Base-by-base conservation (phyloP, 1,140 invertebrate genomes). In the Cyrtorhinus lividipennis region DNA sequence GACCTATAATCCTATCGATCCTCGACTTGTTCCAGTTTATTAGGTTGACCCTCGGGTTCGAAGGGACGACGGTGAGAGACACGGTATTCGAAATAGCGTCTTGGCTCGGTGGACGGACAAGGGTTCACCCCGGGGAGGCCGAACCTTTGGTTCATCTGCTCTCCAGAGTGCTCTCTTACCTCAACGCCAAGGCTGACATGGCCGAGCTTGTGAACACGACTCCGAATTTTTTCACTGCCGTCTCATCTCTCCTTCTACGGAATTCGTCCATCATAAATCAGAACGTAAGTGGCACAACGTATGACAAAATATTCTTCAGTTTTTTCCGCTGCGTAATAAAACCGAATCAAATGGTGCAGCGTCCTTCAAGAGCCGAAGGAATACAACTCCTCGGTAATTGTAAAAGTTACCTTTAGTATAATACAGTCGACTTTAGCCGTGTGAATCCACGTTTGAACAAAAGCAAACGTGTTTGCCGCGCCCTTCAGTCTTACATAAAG, bases 1-100 rank as follows among this genome's bases (percentile, higher is more conserved):
- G n/a, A n/a, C n/a, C n/a, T n/a, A n/a, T n/a, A n/a, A n/a, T n/a
- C n/a, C n/a, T n/a, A n/a, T n/a, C n/a, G n/a, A n/a, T 44, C 38
- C 8, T 44, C 48, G 20, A 26, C 57, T 23, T 62, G 44, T 62
- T 61, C 30, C 67, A 84, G 76, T 85, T 85, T 67, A 77, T 72
- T 8, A 77, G 77, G 2, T 70, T 84, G 20, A 83, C 78, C 0
- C 76, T 82, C 38, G 84, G 84, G 0, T 86, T 83, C 64, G 82
- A 83, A 62, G 82, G 79, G 67, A 78, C 75, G 8, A 80, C 78
- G 27, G 75, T 75, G 1, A 74, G 75, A 1, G 73, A 74, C 24
- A 80, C 79, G 22, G 61, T 77, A 10, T 70, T 69, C 59, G 67
- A 73, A 2, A 72, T 73, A 56, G 70, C 3, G 74, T 77, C 13